Percentiles rank a stretch among this genome's conserved stretches.
Evolutionary conservation across 2,888 invertebrate genomes (phyloP).

Genomic region (Lepidochitona cinerea): DNA sequence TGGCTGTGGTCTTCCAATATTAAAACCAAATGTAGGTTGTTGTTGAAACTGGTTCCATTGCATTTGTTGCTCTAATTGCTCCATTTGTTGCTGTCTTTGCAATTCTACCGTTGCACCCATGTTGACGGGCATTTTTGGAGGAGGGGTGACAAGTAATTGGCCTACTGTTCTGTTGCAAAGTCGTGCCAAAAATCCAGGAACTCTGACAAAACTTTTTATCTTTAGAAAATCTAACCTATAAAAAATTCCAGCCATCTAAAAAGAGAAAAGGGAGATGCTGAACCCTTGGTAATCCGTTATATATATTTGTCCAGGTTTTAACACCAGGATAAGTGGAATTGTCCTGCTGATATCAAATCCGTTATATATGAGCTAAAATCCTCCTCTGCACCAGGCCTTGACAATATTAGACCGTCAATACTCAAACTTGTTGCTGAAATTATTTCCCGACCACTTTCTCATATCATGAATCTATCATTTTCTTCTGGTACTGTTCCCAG

Average conservation of each 20-base stretch:
- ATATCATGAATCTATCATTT: too few relatives aligned
- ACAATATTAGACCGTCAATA: too few relatives aligned
- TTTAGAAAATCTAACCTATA: slow-evolving; percentile 71
- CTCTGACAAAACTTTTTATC: slow-evolving; percentile 67
- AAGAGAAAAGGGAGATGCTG: background rate
- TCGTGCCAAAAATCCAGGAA: slow-evolving; percentile 69
- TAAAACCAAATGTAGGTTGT: slow-evolving; percentile 1
- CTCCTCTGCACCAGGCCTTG: too few relatives aligned
- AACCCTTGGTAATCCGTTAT: too few relatives aligned
- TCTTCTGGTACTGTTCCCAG: too few relatives aligned
- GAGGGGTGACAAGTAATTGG: slow-evolving; percentile 69
- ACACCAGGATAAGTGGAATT: background rate
- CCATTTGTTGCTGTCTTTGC: slow-evolving; percentile 73
- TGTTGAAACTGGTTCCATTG: slow-evolving; percentile 45
- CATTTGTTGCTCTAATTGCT: slow-evolving; percentile 73
- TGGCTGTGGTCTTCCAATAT: background rate
- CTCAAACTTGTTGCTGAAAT: too few relatives aligned
- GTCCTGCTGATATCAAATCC: background rate
- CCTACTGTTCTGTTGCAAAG: slow-evolving; percentile 68
- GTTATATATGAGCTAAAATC: too few relatives aligned
- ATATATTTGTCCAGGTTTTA: background rate
- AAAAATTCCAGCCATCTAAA: slow-evolving; percentile 71
- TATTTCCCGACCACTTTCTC: too few relatives aligned
- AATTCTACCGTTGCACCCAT: slow-evolving; percentile 74
- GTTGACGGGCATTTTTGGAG: slow-evolving; percentile 63